Evolutionary conservation across 2,797 vertebrate genomes (phyloP).

Genomic region (Pelodytes ibericus): DNA sequence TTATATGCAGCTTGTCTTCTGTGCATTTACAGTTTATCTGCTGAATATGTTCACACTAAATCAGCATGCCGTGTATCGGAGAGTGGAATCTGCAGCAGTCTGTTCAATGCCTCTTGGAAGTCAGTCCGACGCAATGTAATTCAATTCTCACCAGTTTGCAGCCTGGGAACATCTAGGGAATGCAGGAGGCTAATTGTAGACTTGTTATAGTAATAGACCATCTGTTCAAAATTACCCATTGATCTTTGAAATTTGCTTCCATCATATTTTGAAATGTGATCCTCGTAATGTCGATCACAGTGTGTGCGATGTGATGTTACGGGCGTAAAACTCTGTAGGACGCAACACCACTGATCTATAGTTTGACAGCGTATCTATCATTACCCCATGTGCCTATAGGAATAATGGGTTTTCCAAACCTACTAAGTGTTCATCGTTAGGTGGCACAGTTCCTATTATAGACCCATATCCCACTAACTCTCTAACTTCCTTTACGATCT

Average conservation of each 20-base stretch:
- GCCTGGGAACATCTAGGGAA: constrained; percentile 57
- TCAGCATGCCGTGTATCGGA: constrained; percentile 16
- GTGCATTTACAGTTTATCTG: constrained; percentile 8
- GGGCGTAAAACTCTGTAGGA: background rate
- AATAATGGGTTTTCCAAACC: too few relatives aligned
- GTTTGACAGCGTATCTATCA: background rate
- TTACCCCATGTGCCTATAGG: too few relatives aligned
- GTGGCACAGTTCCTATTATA: too few relatives aligned
- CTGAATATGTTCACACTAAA: constrained; percentile 3
- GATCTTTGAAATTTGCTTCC: constrained; percentile 55
- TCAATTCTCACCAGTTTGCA: constrained; percentile 45
- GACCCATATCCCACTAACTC: too few relatives aligned
- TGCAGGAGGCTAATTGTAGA: constrained; percentile 57
- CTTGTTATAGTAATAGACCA: constrained; percentile 58
- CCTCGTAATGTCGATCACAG: background rate
- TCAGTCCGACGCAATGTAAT: constrained; percentile 46
- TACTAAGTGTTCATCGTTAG: too few relatives aligned
- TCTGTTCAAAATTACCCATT: constrained; percentile 57
- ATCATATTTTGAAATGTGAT: constrained; percentile 26
- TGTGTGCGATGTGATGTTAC: constrained; percentile 6
- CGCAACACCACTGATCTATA: background rate
- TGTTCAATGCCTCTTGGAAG: background rate
- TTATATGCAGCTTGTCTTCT: background rate
- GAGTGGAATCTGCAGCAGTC: constrained; percentile 3
- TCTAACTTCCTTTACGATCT: too few relatives aligned